Evolutionary conservation across 1,140 invertebrate genomes (phyloP), one percentile per base, ranked within the genome.

Genomic region (Mylabris phalerata): DNA sequence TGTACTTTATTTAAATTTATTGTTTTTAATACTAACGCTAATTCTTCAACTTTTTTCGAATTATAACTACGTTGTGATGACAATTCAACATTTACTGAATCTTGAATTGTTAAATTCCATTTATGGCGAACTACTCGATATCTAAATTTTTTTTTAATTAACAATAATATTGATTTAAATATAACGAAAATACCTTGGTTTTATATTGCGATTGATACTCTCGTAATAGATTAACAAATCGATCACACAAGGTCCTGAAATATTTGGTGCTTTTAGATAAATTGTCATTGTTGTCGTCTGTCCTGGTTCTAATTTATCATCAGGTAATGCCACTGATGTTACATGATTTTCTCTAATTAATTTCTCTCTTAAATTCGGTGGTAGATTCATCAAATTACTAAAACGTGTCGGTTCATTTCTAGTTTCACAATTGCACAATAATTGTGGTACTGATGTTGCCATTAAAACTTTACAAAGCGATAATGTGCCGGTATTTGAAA

Each of bases 221-320:
- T 87, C 83, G 70, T 90, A 90, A 68, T 89, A 89, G 67, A 89
- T 86, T 32, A 90, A 72, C 54, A 90, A 72, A 67, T 88, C 80
- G 19, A 89, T 70, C 4, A 77, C 75, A 66, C 85, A 81, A 9
- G 76, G 76, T 3, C 86, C 87, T 26, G 81, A 81, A 41, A 78
- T 73, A 57, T 82, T 77, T 4, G 85, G 84, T 1, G 86, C 87
- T 63, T 82, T 79, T 9, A 89, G 73, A 84, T 85, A 88, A 62
- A 88, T 75, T 24, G 79, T 77, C 49, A 84, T 72, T 19, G 75
- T 79, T n/a, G 80, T 73, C 4, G 69, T 77, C 58, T 81, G 75
- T 5, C 82, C 81, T 4, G 84, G 78, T 26, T 80, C 72, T 9
- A 88, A 69, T 4, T 66, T 63, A 49, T 72, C 65, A 24, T 74